phyloP scores from a whole-genome alignment of 2,113 vertebrate species.

The Apaloderma vittatum region DNA sequence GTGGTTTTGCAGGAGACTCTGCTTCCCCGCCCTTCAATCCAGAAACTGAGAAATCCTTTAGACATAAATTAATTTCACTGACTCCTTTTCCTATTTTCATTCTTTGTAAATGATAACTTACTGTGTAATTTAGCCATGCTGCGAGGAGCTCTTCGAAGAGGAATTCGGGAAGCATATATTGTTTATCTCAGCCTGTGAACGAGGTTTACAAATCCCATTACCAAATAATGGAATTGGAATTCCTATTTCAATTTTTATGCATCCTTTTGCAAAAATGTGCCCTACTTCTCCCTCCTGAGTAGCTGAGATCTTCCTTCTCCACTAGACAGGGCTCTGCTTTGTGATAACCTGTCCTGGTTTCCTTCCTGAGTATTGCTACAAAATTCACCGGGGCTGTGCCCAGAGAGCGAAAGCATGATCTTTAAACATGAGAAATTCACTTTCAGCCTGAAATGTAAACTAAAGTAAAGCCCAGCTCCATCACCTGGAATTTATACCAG shows the following conservation, averaged over 20 bases:
- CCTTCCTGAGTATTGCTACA: neutral
- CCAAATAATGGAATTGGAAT: constrained; percentile 73
- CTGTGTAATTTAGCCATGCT: constrained; percentile 52
- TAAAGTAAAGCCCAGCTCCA: neutral
- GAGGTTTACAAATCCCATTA: constrained; percentile 74
- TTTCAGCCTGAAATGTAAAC: neutral
- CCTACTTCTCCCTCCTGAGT: neutral
- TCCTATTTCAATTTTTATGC: constrained; percentile 52
- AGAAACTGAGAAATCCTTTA: constrained; percentile 59
- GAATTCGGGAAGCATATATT: constrained; percentile 49
- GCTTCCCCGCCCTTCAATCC: constrained; percentile 10
- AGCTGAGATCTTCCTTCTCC: neutral
- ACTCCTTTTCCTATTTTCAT: constrained; percentile 28
- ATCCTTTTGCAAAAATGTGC: constrained; percentile 30
- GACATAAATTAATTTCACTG: constrained; percentile 55
- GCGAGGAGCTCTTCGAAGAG: constrained; percentile 58
- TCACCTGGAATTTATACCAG: neutral
- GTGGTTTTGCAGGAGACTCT: constrained; percentile 1
- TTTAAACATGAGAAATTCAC: neutral
- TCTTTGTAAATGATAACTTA: constrained; percentile 62
- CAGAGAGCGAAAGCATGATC: neutral
- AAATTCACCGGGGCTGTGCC: neutral
- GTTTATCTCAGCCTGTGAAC: constrained; percentile 59
- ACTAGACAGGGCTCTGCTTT: neutral
- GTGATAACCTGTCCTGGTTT: neutral